Evolutionary conservation across 2,888 invertebrate species (phyloP).

Genomic region (Tethea ocularis): DNA sequence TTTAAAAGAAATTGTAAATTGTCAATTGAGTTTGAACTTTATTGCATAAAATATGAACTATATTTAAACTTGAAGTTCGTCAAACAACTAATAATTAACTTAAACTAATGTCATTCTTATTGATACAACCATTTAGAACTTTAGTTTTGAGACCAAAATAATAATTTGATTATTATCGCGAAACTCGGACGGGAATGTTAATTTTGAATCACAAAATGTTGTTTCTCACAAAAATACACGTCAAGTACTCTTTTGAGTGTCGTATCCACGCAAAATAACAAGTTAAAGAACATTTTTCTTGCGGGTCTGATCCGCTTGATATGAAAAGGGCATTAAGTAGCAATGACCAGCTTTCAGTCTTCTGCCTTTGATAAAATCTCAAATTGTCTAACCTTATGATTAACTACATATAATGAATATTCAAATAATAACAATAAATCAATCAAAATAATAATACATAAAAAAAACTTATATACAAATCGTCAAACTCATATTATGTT

Average conservation of each 20-base stretch:
- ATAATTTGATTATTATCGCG: conserved; percentile 48
- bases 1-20: conserved; percentile 16
- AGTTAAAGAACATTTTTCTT: not conserved
- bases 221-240: not conserved
- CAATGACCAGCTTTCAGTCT: conserved; percentile 64
- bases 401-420: conserved; percentile 12
- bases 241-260: not conserved
- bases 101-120: conserved; percentile 60
- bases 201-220: conserved; percentile 60
- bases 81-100: conserved; percentile 12
- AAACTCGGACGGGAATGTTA: conserved; percentile 66
- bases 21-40: conserved; percentile 30
- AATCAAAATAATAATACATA: conserved; percentile 15
- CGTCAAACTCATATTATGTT: conserved; percentile 14
- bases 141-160: conserved; percentile 66
- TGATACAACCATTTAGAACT: conserved; percentile 54
- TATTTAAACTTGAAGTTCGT: conserved; percentile 12
- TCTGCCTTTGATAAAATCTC: conserved; percentile 58
- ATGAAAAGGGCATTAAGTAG: conserved; percentile 10
- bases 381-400: conserved; percentile 49
- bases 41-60: conserved; percentile 3
- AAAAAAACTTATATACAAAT: conserved; percentile 14
- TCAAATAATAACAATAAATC: conserved; percentile 12
- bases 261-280: not conserved
- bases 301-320: not conserved